Evolutionary conservation across 2,113 vertebrate species (phyloP), one percentile per base, ranked within the genome.

Genomic region (Sinocyclocheilus grahami): DNA sequence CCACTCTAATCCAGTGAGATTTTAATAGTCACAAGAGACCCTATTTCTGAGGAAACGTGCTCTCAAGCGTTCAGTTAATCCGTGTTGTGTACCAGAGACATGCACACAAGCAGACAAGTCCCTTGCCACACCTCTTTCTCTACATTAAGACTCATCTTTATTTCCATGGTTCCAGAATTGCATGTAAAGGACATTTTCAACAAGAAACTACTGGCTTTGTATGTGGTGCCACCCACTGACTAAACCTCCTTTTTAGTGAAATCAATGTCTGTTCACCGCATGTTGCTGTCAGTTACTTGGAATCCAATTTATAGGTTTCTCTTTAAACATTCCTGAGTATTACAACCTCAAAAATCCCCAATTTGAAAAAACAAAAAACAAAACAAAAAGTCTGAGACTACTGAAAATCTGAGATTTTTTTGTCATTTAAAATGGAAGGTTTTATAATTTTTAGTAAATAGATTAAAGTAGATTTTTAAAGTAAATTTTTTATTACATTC

Each of bases 61-160:
- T 84, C 42, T 82, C 42, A 46, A 83, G 86, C 89, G 79, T 93
- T 92, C 88, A 92, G 65, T 10, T 53, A 62, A 76, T 48, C 83
- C 3, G 77, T 20, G 75, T 60, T 69, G 18, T 13, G 48, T 39
- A 65, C 79, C 9, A 58, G 71, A 42, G 13, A 46, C 55, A 62
- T 1, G 48, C 60, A 62, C 12, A 51, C 14, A 37, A n/a, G 18
- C 27, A 22, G 13, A 63, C n/a, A 60, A 63, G 71, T 51, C 58
- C 53, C 37, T 14, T 30, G 22, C 14, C 18, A 51, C 51, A n/a
- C 20, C 13, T 33, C 33, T 80, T 53, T 27, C 60, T 69, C 22
- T 71, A 37, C 22, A 53, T 27, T n/a, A 33, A 7, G 6, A 13
- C 16, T 48, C 63, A 6, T 67, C 51, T 84, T 79, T 74, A 79